These are phyloP conservation scores for Eulemur coronatus DNA, from an alignment of 2,797 vertebrate species.

Conservation along the genomic window DNA sequence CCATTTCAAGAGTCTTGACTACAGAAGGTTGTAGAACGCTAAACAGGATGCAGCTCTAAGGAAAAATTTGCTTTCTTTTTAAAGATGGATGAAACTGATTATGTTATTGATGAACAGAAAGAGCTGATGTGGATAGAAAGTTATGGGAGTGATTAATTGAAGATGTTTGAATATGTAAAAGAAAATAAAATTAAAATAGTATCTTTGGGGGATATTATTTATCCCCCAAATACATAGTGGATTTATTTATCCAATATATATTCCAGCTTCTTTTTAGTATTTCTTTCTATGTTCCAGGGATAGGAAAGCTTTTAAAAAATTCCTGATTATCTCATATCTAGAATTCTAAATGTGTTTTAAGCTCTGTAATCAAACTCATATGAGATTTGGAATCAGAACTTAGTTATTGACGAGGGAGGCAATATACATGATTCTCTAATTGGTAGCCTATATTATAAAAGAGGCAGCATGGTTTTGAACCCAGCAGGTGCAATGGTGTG, in stretches of 20 bases:
- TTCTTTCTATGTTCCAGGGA: neutral
- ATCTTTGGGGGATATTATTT: neutral
- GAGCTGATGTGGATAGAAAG: neutral
- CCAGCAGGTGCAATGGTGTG: neutral
- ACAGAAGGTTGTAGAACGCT: neutral
- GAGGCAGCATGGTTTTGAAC: neutral
- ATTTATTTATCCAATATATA: neutral
- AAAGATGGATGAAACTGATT: neutral
- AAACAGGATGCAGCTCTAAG: neutral
- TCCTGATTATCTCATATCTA: neutral
- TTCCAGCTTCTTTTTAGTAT: neutral
- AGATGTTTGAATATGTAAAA: neutral
- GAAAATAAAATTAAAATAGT: neutral
- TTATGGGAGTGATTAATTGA: neutral
- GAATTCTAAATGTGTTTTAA: neutral
- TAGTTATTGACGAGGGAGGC: neutral
- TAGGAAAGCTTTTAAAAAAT: neutral
- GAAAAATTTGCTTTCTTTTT: neutral
- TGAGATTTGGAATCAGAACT: neutral
- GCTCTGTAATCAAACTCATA: neutral
- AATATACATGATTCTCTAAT: neutral
- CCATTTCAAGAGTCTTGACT: neutral
- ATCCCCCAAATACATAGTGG: neutral
- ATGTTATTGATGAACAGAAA: neutral
- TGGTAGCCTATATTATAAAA: neutral